Evolutionary conservation across 2,888 invertebrate genomes (phyloP).

Genomic region (Brachyptera putata): DNA sequence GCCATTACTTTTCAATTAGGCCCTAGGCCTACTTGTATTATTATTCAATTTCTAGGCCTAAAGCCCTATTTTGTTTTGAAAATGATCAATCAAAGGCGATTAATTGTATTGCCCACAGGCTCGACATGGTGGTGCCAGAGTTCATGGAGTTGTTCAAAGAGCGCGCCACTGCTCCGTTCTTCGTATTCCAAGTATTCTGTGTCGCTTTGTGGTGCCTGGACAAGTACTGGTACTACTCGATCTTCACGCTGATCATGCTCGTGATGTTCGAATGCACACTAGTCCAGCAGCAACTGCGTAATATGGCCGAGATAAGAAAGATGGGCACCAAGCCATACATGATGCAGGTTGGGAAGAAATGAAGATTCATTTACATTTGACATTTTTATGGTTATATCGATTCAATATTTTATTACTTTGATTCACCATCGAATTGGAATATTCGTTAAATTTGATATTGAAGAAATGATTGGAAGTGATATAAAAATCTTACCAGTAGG

Average conservation of each 20-base stretch:
- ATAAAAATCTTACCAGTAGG: too few species aligned
- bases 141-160: conserved; percentile 96
- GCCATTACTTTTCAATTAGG: too few species aligned
- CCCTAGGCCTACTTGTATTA: too few species aligned
- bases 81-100: too few species aligned
- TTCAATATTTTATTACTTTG: too few species aligned
- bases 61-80: too few species aligned
- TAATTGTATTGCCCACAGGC: conserved; percentile 47
- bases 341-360: conserved; percentile 55
- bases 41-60: too few species aligned
- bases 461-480: too few species aligned
- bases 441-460: too few species aligned
- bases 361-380: too few species aligned
- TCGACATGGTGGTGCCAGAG: conserved; percentile 86
- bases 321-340: conserved; percentile 98
- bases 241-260: conserved; percentile 94
- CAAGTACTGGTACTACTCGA: conserved; percentile 97
- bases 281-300: conserved; percentile 94
- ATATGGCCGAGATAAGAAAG: conserved; percentile 98
- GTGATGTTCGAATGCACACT: conserved; percentile 96
- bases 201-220: conserved; percentile 98
- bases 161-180: conserved; percentile 98
- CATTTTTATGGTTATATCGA: too few species aligned
- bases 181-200: conserved; percentile 99
- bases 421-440: too few species aligned